Conservation (phyloP, 2,113 vertebrate genomes). For the Plestiodon gilberti region DNA sequence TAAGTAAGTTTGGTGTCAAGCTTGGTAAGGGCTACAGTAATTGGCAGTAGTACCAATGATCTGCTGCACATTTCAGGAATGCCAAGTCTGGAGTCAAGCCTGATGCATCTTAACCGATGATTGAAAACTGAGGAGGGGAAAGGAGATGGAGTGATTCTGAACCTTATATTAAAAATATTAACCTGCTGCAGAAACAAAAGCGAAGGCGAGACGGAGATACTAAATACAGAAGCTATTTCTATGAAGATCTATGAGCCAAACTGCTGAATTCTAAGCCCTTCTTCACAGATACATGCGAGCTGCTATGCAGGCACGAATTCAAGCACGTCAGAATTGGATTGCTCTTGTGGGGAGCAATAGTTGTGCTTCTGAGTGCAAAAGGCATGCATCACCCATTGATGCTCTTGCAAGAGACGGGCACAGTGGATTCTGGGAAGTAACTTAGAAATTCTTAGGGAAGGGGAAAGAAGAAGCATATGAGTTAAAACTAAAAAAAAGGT, state of each 20-base stretch:
- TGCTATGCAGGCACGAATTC: conserved; percentile 4
- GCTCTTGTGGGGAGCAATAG: neutral
- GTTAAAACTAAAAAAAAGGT: neutral
- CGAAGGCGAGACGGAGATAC: neutral
- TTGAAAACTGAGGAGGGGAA: neutral
- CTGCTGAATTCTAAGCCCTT: neutral
- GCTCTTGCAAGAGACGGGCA: neutral
- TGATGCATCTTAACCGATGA: neutral
- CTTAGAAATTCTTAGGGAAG: neutral
- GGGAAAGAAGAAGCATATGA: neutral
- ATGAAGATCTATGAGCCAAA: neutral
- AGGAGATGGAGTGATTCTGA: neutral
- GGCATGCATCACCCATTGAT: neutral
- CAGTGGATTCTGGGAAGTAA: neutral
- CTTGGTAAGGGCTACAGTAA: neutral
- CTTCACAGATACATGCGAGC: neutral
- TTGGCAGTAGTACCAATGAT: neutral
- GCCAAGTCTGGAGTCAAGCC: neutral
- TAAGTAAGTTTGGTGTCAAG: neutral
- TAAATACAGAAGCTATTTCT: neutral
- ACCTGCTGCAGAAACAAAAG: neutral
- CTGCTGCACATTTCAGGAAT: neutral
- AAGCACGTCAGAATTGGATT: neutral
- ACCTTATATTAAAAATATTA: neutral
- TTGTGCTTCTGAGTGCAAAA: neutral